Conservation (phyloP, 2,797 vertebrate species). For the Chanos chanos region DNA sequence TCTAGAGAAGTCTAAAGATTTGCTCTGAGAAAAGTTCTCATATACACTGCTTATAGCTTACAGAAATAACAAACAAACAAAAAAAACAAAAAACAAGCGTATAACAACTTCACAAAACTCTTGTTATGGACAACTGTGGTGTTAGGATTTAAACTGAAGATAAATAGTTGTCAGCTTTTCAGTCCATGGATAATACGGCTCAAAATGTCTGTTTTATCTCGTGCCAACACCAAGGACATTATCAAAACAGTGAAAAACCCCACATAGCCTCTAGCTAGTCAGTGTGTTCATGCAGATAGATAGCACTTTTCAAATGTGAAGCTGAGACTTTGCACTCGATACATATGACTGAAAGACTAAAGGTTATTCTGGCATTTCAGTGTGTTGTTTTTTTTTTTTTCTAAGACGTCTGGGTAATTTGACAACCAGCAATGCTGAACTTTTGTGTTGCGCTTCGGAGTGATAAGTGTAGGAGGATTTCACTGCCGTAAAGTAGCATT, state of each 20-base stretch:
- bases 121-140: constrained; percentile 24
- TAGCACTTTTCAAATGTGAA: constrained; percentile 20
- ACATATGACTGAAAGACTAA: too few species aligned
- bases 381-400: not conserved
- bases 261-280: constrained; percentile 5
- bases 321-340: constrained; percentile 5
- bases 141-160: constrained; percentile 12
- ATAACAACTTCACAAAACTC: too few species aligned
- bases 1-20: too few species aligned
- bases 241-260: constrained; percentile 7
- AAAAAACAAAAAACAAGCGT: too few species aligned
- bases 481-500: constrained; percentile 22
- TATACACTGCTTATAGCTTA: too few species aligned
- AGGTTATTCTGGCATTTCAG: too few species aligned
- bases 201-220: constrained; percentile 8
- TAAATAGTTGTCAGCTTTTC: constrained; percentile 1
- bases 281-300: constrained; percentile 12
- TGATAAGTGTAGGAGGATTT: constrained; percentile 38
- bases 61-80: too few species aligned
- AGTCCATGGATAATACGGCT: not conserved
- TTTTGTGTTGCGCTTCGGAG: constrained; percentile 14
- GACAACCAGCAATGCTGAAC: not conserved
- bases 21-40: too few species aligned
- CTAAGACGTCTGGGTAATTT: constrained; percentile 14
- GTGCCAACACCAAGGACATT: constrained; percentile 7